Percentiles rank a stretch among this genome's conserved stretches.
Evolutionary conservation across 1,140 invertebrate genomes (phyloP).

Genomic region (Drosophila bocqueti): DNA sequence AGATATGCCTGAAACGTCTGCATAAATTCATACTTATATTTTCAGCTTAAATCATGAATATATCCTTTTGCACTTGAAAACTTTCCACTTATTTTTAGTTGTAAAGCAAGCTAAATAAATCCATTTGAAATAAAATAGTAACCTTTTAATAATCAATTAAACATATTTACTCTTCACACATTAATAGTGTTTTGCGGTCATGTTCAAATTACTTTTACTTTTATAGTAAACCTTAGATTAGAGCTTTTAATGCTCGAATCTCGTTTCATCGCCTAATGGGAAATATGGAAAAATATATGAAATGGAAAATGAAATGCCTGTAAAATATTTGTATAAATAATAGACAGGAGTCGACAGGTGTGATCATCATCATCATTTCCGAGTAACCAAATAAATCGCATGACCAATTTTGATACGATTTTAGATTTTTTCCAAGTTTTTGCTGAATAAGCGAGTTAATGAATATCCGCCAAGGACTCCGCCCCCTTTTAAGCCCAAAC

Average conservation of each 20-base stretch:
- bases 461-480: constrained; percentile 2
- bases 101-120: not conserved
- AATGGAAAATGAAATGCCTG: not conserved
- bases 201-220: not conserved
- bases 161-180: not conserved
- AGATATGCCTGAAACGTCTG: constrained; percentile 3
- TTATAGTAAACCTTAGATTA: not conserved
- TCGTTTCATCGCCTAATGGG: not conserved
- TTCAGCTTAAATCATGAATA: not conserved
- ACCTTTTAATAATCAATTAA: not conserved
- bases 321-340: not conserved
- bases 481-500: constrained; percentile 5
- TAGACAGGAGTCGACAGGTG: constrained; percentile 4
- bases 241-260: not conserved
- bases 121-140: not conserved
- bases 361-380: not conserved
- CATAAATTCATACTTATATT: not conserved
- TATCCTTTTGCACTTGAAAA: not conserved
- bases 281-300: not conserved
- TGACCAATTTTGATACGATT: not conserved
- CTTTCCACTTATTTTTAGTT: not conserved
- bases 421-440: not conserved
- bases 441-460: constrained; percentile 22
- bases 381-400: not conserved
- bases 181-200: constrained; percentile 2